These are phyloP conservation scores for Falco rusticolus DNA, from an alignment of 2,797 vertebrate genomes.

Conservation along the genomic window DNA sequence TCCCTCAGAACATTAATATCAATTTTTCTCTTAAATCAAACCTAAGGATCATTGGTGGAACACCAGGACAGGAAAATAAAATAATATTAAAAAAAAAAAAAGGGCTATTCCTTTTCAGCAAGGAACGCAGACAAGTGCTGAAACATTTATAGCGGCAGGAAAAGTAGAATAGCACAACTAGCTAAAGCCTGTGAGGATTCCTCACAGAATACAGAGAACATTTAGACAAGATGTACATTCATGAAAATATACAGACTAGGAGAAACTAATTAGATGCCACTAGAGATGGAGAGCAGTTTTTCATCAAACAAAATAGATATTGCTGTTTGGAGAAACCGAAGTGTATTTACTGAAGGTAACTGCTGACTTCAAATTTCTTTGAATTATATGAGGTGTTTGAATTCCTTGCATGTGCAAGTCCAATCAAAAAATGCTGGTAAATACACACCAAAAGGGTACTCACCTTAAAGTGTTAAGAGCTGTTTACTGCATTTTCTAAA, in stretches of 20 bases:
- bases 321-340: slow-evolving; percentile 8
- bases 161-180: background rate
- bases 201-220: background rate
- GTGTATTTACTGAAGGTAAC: slow-evolving; percentile 10
- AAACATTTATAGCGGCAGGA: background rate
- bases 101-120: background rate
- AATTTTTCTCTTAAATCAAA: background rate
- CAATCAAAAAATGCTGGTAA: background rate
- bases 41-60: background rate
- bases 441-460: background rate
- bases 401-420: background rate
- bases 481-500: background rate
- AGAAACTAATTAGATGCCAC: background rate
- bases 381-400: background rate
- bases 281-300: background rate
- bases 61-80: background rate
- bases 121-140: background rate
- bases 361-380: background rate
- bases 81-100: background rate
- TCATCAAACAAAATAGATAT: background rate
- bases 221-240: background rate
- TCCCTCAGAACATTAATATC: background rate
- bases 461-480: background rate
- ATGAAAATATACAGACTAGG: background rate
- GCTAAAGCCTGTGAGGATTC: background rate